Conservation (phyloP, 2,888 invertebrate species). For the Saturnia japonica region DNA sequence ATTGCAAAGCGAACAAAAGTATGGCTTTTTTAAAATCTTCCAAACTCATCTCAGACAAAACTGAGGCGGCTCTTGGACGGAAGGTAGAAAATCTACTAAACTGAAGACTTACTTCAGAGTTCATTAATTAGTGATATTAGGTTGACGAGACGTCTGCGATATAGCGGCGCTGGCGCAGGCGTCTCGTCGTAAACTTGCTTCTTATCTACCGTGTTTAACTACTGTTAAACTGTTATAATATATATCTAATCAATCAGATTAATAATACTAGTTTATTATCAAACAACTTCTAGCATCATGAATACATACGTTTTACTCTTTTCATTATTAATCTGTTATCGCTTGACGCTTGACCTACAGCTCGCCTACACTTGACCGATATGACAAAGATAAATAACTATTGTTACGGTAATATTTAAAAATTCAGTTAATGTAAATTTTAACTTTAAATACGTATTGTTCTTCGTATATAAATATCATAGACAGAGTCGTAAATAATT, state of each 20-base stretch:
- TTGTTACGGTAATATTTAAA: not conserved
- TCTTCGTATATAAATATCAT: not conserved
- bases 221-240: not conserved
- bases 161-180: not conserved
- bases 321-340: not conserved
- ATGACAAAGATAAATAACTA: not conserved
- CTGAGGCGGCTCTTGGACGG: no score
- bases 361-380: not conserved
- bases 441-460: not conserved
- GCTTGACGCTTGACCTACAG: not conserved
- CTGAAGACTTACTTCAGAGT: not conserved
- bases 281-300: not conserved
- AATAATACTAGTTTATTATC: not conserved
- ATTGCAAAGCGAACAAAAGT: not conserved
- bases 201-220: not conserved
- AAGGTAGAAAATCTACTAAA: no score
- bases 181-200: not conserved
- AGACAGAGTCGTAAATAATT: not conserved
- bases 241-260: slow-evolving; percentile 3
- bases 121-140: not conserved
- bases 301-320: not conserved
- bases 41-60: no score
- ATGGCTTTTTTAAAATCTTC: no score
- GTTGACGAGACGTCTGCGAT: not conserved
- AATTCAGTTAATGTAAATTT: not conserved